These are phyloP conservation scores for Speoplatyrhinus poulsoni DNA, from an alignment of 2,113 vertebrate species.

Conservation along the genomic window DNA sequence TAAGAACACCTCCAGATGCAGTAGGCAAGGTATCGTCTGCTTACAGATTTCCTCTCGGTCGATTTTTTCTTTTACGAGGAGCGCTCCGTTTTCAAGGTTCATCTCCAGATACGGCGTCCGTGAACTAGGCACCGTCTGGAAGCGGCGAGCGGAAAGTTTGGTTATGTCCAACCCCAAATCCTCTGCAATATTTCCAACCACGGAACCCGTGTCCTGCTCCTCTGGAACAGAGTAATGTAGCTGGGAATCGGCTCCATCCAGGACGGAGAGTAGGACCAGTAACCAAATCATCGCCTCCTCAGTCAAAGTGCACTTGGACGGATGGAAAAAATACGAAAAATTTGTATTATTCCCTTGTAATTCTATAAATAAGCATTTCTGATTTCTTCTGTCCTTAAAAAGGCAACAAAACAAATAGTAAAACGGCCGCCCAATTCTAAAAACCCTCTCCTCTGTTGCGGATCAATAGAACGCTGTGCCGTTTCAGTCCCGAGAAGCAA, in stretches of 20 bases:
- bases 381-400: conserved; percentile 64
- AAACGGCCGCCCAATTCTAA: conserved; percentile 48
- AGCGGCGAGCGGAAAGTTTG: conserved; percentile 94
- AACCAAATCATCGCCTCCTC: conserved; percentile 85
- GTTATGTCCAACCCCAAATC: conserved; percentile 97
- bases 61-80: conserved; percentile 92
- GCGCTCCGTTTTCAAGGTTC: conserved; percentile 92
- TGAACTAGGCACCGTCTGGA: conserved; percentile 91
- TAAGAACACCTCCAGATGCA: conserved; percentile 95
- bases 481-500: conserved; percentile 67
- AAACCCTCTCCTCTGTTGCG: conserved; percentile 65
- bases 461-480: conserved; percentile 71
- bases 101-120: conserved; percentile 92
- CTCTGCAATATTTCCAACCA: conserved; percentile 97
- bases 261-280: conserved; percentile 79
- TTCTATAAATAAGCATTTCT: conserved; percentile 59
- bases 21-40: conserved; percentile 87
- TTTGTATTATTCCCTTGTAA: conserved; percentile 67
- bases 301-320: conserved; percentile 72
- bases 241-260: conserved; percentile 86
- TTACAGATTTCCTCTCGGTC: conserved; percentile 93
- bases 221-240: conserved; percentile 93
- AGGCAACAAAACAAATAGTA: conserved; percentile 33
- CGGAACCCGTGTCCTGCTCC: conserved; percentile 92
- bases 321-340: conserved; percentile 16